Percentiles rank a stretch among this genome's conserved stretches.
Conservation (phyloP, 2,888 invertebrate genomes). For the Ectemnius cavifrons region DNA sequence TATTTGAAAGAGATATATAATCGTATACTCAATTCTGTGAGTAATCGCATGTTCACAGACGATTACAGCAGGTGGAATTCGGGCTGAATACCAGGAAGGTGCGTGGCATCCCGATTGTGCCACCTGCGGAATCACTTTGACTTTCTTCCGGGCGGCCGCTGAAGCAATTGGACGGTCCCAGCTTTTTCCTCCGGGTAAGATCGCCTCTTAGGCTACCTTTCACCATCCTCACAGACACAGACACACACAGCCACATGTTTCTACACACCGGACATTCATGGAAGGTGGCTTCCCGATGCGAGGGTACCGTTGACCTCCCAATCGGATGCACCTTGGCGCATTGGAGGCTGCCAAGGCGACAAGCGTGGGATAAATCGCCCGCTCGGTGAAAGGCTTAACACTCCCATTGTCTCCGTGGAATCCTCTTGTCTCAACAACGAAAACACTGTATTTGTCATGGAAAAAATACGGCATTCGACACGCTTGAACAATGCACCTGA, state of each 20-base stretch:
- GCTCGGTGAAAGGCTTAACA: not conserved
- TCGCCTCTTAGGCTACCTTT: conserved; percentile 45
- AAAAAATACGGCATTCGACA: no score
- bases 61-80: not conserved
- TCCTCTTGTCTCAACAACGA: no score
- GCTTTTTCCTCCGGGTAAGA: conserved; percentile 16
- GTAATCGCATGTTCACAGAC: not conserved
- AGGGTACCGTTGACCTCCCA: conserved; percentile 14
- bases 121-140: conserved; percentile 47
- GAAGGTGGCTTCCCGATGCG: not conserved
- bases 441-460: no score
- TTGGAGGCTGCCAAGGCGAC: conserved; percentile 18
- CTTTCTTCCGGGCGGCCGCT: conserved; percentile 49
- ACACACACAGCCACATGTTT: not conserved
- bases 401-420: not conserved
- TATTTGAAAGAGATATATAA: not conserved
- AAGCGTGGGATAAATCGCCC: conserved; percentile 1
- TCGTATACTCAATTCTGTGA: not conserved
- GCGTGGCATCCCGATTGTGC: conserved; percentile 18
- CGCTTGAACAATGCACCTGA: no score
- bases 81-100: not conserved
- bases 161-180: not conserved
- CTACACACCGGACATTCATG: not conserved
- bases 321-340: conserved; percentile 8
- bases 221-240: conserved; percentile 31